Percentiles rank a stretch among this genome's conserved stretches.
phyloP scores from a whole-genome alignment of 2,113 vertebrate species.

The Anguilla rostrata region DNA sequence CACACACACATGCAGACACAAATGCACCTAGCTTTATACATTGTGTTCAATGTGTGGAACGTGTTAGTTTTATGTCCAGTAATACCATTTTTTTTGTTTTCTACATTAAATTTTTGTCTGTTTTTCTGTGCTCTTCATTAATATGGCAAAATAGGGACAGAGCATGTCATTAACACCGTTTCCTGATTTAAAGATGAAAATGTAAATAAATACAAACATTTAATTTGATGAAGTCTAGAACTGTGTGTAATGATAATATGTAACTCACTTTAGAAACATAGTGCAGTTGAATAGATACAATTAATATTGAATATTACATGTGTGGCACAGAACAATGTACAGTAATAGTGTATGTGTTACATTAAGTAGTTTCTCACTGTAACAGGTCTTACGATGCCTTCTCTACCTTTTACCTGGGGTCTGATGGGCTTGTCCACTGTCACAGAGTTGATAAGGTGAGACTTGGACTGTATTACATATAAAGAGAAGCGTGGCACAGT shows the following conservation, averaged over 20 bases:
- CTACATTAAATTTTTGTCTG: no score
- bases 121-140: no score
- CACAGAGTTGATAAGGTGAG: slow-evolving; percentile 85
- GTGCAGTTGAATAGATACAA: background rate
- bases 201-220: no score
- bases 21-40: no score
- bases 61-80: no score
- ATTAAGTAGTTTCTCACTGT: background rate
- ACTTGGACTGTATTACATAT: background rate
- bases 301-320: background rate
- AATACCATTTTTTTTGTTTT: no score
- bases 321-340: background rate
- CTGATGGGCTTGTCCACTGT: slow-evolving; percentile 78
- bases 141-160: no score
- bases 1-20: no score
- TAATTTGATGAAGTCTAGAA: background rate
- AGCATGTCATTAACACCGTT: no score
- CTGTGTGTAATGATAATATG: background rate
- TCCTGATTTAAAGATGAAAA: no score
- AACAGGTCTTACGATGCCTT: slow-evolving; percentile 82
- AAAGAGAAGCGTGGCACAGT: no score
- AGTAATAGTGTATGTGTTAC: background rate
- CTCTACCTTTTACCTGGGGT: slow-evolving; percentile 86
- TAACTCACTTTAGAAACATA: background rate
- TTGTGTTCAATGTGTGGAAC: no score